Conservation (phyloP, 2,113 vertebrate genomes). For the Semicossyphus pulcher region DNA sequence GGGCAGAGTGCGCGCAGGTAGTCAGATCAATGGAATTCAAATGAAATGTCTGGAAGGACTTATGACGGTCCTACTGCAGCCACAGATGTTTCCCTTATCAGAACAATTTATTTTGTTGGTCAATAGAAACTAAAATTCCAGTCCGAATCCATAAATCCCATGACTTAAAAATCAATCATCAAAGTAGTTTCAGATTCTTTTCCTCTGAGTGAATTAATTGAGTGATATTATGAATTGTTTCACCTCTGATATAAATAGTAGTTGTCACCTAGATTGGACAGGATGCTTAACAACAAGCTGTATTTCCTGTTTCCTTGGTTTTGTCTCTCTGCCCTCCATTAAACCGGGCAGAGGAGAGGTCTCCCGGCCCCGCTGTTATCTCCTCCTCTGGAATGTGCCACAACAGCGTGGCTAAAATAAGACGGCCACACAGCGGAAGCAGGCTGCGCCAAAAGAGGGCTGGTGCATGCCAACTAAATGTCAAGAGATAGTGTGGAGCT, state of each 20-base stretch:
- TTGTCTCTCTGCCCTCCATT: conserved; percentile 26
- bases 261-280: not conserved
- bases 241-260: not conserved
- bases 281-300: not conserved
- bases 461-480: conserved; percentile 79
- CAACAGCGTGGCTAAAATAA: conserved; percentile 84
- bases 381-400: conserved; percentile 82
- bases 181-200: too few relatives aligned
- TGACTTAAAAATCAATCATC: too few relatives aligned
- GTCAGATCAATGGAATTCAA: too few relatives aligned
- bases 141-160: too few relatives aligned
- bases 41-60: too few relatives aligned
- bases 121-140: too few relatives aligned
- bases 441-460: conserved; percentile 62
- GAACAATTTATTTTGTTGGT: too few relatives aligned
- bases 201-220: too few relatives aligned
- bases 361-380: conserved; percentile 74
- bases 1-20: too few relatives aligned
- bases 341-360: conserved; percentile 30
- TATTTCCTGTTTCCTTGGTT: conserved; percentile 47
- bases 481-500: conserved; percentile 77
- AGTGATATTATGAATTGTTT: not conserved
- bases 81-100: too few relatives aligned
- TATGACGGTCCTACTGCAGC: too few relatives aligned
- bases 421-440: conserved; percentile 74